A percentile compares a stretch with the other conserved stretches of the same genome.
Evolutionary conservation across 2,113 vertebrate genomes (phyloP).

Genomic region (Syngnathus scovelli): DNA sequence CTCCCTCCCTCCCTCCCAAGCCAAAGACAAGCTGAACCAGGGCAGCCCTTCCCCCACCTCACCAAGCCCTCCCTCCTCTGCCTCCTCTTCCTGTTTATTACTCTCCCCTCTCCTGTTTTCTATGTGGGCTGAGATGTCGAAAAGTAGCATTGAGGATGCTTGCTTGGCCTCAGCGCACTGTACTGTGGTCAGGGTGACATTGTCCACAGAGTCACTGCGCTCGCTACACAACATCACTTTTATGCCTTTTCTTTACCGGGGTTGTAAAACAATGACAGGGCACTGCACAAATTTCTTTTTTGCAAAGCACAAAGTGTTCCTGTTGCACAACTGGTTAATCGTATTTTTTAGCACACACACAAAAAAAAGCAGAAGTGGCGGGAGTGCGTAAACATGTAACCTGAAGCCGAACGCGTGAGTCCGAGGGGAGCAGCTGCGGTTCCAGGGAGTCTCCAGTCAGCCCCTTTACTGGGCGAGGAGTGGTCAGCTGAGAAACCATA

Average conservation of each 20-base stretch:
- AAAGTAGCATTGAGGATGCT: slow-evolving; percentile 35
- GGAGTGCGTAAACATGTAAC: slow-evolving; percentile 68
- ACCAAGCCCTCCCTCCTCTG: slow-evolving; percentile 38
- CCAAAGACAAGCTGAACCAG: slow-evolving; percentile 42
- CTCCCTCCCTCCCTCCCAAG: slow-evolving; percentile 24
- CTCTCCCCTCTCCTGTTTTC: slow-evolving; percentile 45
- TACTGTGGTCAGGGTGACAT: slow-evolving; percentile 44
- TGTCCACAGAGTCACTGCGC: slow-evolving; percentile 10
- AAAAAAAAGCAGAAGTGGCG: slow-evolving; percentile 63
- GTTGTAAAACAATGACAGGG: not conserved
- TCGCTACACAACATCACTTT: slow-evolving; percentile 8
- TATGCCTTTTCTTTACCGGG: not conserved
- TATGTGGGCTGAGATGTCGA: slow-evolving; percentile 24
- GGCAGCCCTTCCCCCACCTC: slow-evolving; percentile 46
- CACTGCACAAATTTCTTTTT: not conserved
- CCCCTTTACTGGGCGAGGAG: slow-evolving; percentile 36
- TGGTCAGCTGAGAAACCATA: slow-evolving; percentile 54
- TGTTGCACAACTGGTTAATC: slow-evolving; percentile 18
- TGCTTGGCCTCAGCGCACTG: slow-evolving; percentile 23
- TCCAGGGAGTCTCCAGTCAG: slow-evolving; percentile 64
- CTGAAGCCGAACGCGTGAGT: slow-evolving; percentile 53
- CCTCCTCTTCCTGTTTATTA: slow-evolving; percentile 70
- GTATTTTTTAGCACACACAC: slow-evolving; percentile 16
- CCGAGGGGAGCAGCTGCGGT: slow-evolving; percentile 65
- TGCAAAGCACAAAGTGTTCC: slow-evolving; percentile 4